Evolutionary conservation across 2,888 invertebrate genomes (phyloP).

Genomic region (Eustalomyia histrio): DNA sequence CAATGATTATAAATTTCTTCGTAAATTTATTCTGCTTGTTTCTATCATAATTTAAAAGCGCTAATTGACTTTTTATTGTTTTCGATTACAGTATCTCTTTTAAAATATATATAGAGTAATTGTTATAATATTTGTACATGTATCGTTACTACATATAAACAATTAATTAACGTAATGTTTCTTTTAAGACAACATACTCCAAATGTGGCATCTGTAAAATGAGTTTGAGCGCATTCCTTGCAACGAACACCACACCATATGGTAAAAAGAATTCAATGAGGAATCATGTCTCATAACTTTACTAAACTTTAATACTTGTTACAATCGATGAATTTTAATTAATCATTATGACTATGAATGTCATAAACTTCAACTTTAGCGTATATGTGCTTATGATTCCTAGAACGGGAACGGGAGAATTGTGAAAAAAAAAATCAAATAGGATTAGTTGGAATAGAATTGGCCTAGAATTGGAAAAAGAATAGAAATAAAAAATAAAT

Average conservation of each 20-base stretch:
- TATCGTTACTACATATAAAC: background rate
- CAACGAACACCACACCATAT: background rate
- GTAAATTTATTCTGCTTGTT: background rate
- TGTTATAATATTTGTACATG: background rate
- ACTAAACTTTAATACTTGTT: slow-evolving; percentile 44
- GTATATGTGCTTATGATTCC: slow-evolving; percentile 56
- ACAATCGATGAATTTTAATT: slow-evolving; percentile 58
- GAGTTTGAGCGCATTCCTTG: background rate
- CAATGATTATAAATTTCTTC: too few species aligned
- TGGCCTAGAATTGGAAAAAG: slow-evolving; percentile 35
- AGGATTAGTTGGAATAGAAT: slow-evolving; percentile 22
- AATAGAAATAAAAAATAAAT: background rate
- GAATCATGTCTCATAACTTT: slow-evolving; percentile 41
- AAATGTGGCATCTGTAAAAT: background rate
- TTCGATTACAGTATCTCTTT: background rate
- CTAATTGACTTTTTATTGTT: slow-evolving; percentile 62
- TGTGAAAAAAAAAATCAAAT: slow-evolving; percentile 6
- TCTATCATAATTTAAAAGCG: slow-evolving; percentile 33
- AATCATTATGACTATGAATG: slow-evolving; percentile 31
- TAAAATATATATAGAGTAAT: background rate
- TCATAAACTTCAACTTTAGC: slow-evolving; percentile 7
- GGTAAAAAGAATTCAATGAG: background rate
- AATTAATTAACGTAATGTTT: slow-evolving; percentile 4
- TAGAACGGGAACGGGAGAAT: slow-evolving; percentile 29
- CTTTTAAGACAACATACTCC: background rate